A percentile compares a stretch with the other conserved stretches of the same genome.
These are phyloP conservation scores for Allolobophora icterica DNA, from an alignment of 2,888 invertebrate genomes.

Conservation along the genomic window DNA sequence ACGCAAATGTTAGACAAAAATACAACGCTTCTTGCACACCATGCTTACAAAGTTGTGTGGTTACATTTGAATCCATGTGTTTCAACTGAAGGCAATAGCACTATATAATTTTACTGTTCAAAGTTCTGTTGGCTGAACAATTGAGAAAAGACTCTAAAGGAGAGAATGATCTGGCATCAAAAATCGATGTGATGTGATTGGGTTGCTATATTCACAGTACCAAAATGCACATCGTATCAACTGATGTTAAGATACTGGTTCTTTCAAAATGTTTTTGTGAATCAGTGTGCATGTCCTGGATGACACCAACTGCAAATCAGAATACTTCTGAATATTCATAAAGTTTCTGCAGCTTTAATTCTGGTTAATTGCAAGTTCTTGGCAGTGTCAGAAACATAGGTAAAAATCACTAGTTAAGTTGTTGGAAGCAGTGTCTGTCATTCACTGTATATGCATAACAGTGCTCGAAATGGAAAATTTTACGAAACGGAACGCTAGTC, in stretches of 20 bases:
- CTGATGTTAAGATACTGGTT: background rate
- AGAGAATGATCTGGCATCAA: background rate
- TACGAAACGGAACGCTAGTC: no score
- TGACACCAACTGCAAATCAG: background rate
- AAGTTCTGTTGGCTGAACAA: no score
- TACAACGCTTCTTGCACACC: background rate
- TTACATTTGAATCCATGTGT: no score
- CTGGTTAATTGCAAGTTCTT: background rate
- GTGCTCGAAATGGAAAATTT: no score
- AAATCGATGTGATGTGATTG: background rate
- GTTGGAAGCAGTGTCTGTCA: background rate
- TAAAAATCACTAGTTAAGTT: background rate
- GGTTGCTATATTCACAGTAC: background rate
- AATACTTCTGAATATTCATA: background rate
- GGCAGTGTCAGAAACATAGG: constrained; percentile 1
- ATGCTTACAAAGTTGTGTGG: background rate
- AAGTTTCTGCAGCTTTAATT: background rate
- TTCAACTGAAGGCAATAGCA: no score
- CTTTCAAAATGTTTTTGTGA: background rate
- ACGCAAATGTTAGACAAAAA: background rate
- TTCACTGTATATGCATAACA: background rate
- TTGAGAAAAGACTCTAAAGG: background rate
- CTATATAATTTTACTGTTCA: no score
- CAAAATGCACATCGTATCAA: no score
- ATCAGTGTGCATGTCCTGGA: background rate